Evolutionary conservation across 2,888 invertebrate genomes (phyloP).

Genomic region (Escarpia spicata): DNA sequence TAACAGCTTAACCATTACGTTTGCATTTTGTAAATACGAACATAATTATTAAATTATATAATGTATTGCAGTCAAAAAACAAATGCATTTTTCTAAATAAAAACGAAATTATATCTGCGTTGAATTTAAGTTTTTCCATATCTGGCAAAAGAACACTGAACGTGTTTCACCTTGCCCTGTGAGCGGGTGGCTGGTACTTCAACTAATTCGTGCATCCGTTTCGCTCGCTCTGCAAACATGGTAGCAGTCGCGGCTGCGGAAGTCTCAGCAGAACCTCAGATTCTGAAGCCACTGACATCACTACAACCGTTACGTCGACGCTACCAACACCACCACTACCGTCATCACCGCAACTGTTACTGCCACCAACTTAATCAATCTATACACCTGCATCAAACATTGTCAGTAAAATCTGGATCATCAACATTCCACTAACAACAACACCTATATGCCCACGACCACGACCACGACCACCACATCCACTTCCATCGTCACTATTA

Average conservation of each 20-base stretch:
- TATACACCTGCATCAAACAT: too few relatives aligned
- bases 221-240: too few relatives aligned
- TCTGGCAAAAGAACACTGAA: too few relatives aligned
- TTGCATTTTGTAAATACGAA: background rate
- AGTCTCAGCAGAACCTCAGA: background rate
- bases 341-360: background rate
- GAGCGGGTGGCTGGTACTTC: too few relatives aligned
- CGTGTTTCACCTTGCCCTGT: too few relatives aligned
- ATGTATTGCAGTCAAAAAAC: background rate
- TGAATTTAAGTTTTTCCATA: too few relatives aligned
- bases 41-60: background rate
- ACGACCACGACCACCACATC: too few relatives aligned
- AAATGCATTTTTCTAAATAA: background rate
- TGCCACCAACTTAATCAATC: background rate
- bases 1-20: background rate
- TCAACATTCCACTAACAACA: too few relatives aligned
- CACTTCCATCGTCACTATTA: too few relatives aligned
- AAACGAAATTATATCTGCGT: background rate
- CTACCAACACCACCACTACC: background rate
- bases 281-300: background rate
- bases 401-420: too few relatives aligned
- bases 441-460: too few relatives aligned
- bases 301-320: background rate
- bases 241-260: background rate
- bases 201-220: too few relatives aligned